phyloP scores from a whole-genome alignment of 2,113 vertebrate genomes.

The Scalopus aquaticus region DNA sequence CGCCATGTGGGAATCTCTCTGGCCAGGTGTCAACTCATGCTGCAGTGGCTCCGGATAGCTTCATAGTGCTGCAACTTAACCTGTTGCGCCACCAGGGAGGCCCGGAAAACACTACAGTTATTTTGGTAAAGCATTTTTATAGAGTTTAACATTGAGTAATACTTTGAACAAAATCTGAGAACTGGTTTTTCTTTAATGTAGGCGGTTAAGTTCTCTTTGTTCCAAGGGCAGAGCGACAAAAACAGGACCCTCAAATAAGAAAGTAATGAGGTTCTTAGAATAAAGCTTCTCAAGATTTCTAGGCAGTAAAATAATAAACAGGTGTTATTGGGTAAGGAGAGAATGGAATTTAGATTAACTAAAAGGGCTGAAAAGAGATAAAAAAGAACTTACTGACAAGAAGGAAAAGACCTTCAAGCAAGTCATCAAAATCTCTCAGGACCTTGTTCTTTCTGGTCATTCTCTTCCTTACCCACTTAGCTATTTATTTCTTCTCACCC shows the following conservation, averaged over 20 bases:
- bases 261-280: slow-evolving; percentile 31
- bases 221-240: not conserved
- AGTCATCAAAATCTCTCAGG: not conserved
- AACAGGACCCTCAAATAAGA: slow-evolving; percentile 8
- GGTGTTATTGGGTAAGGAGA: not conserved
- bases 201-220: not conserved
- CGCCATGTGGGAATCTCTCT: too few species aligned
- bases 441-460: not conserved
- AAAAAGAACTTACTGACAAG: slow-evolving; percentile 9
- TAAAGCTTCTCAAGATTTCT: not conserved
- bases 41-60: too few species aligned
- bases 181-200: slow-evolving; percentile 11
- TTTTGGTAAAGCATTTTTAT: slow-evolving; percentile 44
- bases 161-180: slow-evolving; percentile 19
- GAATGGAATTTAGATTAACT: slow-evolving; percentile 32
- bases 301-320: slow-evolving; percentile 50
- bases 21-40: too few species aligned
- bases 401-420: not conserved
- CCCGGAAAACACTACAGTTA: not conserved
- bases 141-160: not conserved
- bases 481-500: not conserved
- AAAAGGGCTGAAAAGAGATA: slow-evolving; percentile 40
- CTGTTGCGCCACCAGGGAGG: too few species aligned
- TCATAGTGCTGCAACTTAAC: too few species aligned
- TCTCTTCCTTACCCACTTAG: not conserved